These are phyloP conservation scores for Pharmacophagus antenor DNA, from an alignment of 2,888 invertebrate genomes.

Conservation along the genomic window DNA sequence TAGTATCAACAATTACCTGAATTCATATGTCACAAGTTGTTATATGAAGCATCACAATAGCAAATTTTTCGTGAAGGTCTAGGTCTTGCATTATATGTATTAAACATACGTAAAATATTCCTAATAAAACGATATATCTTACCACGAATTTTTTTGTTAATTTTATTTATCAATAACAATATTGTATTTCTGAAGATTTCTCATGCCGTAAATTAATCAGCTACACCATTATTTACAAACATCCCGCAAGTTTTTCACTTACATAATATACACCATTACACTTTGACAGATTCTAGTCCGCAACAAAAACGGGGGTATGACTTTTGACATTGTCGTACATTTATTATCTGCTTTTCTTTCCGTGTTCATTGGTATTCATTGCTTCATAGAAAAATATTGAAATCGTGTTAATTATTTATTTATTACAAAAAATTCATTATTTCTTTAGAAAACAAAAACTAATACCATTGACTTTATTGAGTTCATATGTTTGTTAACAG, in stretches of 20 bases:
- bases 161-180: neutral
- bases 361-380: conserved; percentile 46
- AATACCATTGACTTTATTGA: neutral
- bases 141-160: neutral
- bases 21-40: no score
- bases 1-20: no score
- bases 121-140: neutral
- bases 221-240: neutral
- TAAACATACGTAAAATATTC: no score
- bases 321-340: conserved; percentile 68
- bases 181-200: neutral
- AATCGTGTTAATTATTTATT: conserved; percentile 20
- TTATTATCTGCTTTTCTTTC: conserved; percentile 50
- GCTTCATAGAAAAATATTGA: conserved; percentile 34
- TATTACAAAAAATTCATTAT: neutral
- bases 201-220: neutral
- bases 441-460: neutral
- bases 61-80: no score
- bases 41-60: no score
- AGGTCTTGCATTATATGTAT: no score
- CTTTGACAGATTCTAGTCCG: conserved; percentile 37
- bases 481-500: neutral
- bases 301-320: conserved; percentile 56
- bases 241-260: conserved; percentile 7
- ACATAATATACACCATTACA: conserved; percentile 16